phyloP scores from a whole-genome alignment of 2,888 invertebrate species.

The Rhamnusium bicolor region DNA sequence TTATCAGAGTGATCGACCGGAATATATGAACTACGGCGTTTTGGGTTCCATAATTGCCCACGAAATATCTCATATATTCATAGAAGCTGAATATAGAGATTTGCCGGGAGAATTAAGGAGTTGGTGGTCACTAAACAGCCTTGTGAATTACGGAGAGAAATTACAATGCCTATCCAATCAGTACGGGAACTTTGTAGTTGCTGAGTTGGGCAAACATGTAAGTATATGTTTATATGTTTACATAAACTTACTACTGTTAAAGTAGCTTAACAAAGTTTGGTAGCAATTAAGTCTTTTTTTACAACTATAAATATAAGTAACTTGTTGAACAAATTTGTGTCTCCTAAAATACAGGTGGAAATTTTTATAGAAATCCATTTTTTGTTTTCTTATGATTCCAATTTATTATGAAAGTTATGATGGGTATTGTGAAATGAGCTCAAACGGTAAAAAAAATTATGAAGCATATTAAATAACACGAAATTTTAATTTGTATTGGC shows the following conservation, averaged over 20 bases:
- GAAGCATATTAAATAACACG: no score
- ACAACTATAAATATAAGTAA: no score
- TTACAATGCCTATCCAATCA: slow-evolving; percentile 92
- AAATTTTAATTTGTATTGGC: no score
- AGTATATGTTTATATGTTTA: slow-evolving; percentile 53
- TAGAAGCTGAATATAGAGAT: slow-evolving; percentile 85
- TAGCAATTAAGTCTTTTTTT: neutral
- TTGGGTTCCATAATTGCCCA: slow-evolving; percentile 65
- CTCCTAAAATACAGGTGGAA: no score
- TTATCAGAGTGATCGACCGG: slow-evolving; percentile 64
- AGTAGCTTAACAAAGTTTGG: neutral
- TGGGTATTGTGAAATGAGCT: no score
- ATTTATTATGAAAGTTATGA: no score
- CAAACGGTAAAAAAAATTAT: no score
- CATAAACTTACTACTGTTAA: neutral
- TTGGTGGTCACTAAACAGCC: slow-evolving; percentile 91
- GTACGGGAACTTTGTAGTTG: slow-evolving; percentile 89
- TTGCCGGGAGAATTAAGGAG: slow-evolving; percentile 85
- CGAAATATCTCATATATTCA: slow-evolving; percentile 66
- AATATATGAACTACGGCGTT: slow-evolving; percentile 68
- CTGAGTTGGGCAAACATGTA: slow-evolving; percentile 81
- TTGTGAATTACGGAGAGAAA: slow-evolving; percentile 84
- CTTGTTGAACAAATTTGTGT: no score
- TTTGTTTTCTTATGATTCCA: no score
- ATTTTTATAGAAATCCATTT: no score